Percentiles rank a stretch among this genome's conserved stretches.
phyloP scores from a whole-genome alignment of 2,797 vertebrate genomes.

The Spea hammondii region DNA sequence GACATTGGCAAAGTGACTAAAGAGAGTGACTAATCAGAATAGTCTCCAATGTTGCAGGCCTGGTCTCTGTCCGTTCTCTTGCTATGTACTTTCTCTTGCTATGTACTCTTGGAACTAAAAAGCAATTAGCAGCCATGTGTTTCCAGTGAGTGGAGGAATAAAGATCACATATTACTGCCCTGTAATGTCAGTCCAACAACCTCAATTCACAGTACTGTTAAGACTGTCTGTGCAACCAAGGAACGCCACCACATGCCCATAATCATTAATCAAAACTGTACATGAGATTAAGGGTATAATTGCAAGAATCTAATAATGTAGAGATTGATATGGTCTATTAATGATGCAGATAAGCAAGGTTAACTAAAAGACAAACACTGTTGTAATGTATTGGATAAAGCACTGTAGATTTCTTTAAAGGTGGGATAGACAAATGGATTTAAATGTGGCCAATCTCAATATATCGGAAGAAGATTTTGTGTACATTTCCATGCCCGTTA shows the following conservation, averaged over 20 bases:
- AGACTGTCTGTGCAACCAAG: background rate
- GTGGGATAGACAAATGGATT: too few relatives aligned
- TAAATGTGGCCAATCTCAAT: too few relatives aligned
- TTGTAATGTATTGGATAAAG: background rate
- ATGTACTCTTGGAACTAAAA: conserved; percentile 32
- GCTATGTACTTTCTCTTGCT: background rate
- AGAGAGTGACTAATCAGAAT: conserved; percentile 25
- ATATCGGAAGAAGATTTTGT: too few relatives aligned
- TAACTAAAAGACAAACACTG: background rate
- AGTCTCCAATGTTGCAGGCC: conserved; percentile 11
- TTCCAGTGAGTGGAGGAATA: conserved; percentile 9
- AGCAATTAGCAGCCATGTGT: conserved; percentile 23
- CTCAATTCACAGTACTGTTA: background rate
- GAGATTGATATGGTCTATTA: background rate
- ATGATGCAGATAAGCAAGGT: background rate
- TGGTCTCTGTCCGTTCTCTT: conserved; percentile 4
- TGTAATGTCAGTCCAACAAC: conserved; percentile 21
- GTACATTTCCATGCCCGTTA: too few relatives aligned
- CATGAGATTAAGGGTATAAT: background rate
- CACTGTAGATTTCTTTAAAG: background rate
- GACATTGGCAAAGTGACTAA: conserved; percentile 22
- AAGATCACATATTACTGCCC: background rate
- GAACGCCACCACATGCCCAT: background rate
- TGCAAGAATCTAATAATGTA: background rate
- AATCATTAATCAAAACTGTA: background rate